Evolutionary conservation across 2,113 vertebrate species (phyloP).

Genomic region (Grammomys dolichurus): DNA sequence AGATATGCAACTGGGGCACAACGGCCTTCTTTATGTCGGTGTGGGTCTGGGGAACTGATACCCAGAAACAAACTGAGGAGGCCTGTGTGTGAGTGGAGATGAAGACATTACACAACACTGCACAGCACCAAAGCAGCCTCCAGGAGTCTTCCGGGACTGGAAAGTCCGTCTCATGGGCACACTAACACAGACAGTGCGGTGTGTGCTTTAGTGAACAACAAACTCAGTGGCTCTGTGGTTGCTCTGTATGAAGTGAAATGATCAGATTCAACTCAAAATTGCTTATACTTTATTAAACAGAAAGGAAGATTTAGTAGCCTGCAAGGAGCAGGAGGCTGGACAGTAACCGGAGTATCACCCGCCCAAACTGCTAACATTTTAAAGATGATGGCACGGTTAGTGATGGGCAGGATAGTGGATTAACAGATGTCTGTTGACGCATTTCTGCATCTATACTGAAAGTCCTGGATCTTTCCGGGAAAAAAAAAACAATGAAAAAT

Average conservation of each 20-base stretch:
- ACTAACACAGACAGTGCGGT: not conserved
- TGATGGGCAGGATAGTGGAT: conserved; percentile 82
- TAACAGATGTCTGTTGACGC: not conserved
- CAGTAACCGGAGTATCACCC: not conserved
- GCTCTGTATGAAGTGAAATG: not conserved
- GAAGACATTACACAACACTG: not conserved
- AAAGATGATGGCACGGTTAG: conserved; percentile 80
- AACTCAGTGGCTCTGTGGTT: conserved; percentile 24
- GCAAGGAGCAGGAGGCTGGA: not conserved
- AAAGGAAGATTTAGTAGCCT: not conserved
- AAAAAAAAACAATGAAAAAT: not conserved
- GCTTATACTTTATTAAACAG: not conserved
- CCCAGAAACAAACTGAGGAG: not conserved
- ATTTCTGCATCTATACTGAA: not conserved
- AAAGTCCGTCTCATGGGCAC: not conserved
- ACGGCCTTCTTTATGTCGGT: not conserved
- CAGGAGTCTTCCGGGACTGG: not conserved
- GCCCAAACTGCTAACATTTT: conserved; percentile 43
- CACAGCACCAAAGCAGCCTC: not conserved
- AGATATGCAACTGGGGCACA: not conserved
- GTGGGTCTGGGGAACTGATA: not conserved
- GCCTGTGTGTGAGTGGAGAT: not conserved
- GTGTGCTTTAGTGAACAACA: conserved; percentile 17
- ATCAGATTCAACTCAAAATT: conserved; percentile 41
- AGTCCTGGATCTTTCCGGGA: conserved; percentile 9